Evolutionary conservation across 2,888 invertebrate genomes (phyloP), one percentile per base, ranked within the genome.

Genomic region (Drosophila siamana): DNA sequence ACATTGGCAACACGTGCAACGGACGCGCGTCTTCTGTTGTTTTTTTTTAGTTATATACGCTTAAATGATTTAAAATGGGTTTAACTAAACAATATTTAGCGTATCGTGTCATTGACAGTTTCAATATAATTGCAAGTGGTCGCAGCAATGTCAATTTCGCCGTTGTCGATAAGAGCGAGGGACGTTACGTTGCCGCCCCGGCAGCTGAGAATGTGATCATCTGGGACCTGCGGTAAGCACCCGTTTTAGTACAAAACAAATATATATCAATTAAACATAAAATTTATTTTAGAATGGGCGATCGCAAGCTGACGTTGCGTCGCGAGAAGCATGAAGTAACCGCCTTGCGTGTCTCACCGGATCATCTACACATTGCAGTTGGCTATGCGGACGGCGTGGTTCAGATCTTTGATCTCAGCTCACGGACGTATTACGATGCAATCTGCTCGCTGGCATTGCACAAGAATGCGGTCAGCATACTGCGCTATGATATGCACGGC

Each of bases 11-110:
- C 89, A 86, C 89, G 85, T 88, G 89, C 75, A 70, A 51, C 46
- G 38, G 40, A 61, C 47, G 69, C 54, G 48, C 40, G 9, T 19
- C 19, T 54, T 38, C 8, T 36, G 11, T 38, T 15, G 13, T 79
- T 47, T 44, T 50, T 50, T 59, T 69, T 76, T 3, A 19, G 16
- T 54, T 15, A 28, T 36, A 44, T 54, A 50, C 33, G 4, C 1
- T 33, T 78, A 40, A 72, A 78, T 78, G 74, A 30, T 69, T 91
- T 40, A 70, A 88, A 85, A 97, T 97, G 97, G 97, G 97, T 52
- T 93, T 98, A 60, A 97, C 98, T 7, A 98, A 98, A 90, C 98
- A 99, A 93, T 99, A 99, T 94, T 94, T 98, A 78, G 95, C 98
- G 52, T 99, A 97, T 91, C 94, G 94, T 24, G 95, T 97, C 1